phyloP scores from a whole-genome alignment of 1,140 invertebrate species.

The Anastrepha ludens region DNA sequence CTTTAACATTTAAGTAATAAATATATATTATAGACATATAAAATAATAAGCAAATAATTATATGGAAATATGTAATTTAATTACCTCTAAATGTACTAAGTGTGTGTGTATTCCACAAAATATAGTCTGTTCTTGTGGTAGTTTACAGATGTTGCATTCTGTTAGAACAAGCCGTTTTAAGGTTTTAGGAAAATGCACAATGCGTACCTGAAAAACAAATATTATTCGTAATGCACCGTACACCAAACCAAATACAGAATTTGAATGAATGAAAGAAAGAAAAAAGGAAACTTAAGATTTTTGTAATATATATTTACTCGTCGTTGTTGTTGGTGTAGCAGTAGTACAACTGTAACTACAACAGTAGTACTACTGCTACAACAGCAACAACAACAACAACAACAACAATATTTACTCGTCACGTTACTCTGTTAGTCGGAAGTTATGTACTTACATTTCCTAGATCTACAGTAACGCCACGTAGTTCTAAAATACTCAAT shows the following conservation, averaged over 20 bases:
- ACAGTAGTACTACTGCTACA: too few species aligned
- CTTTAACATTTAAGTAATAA: conserved; percentile 70
- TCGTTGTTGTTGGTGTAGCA: too few species aligned
- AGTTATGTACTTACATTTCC: conserved; percentile 69
- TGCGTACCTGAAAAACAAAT: conserved; percentile 72
- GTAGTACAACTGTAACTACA: too few species aligned
- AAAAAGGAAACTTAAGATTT: too few species aligned
- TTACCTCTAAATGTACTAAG: conserved; percentile 77
- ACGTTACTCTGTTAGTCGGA: too few species aligned
- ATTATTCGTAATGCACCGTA: neutral
- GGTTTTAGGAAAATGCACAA: conserved; percentile 77
- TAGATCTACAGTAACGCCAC: conserved; percentile 76
- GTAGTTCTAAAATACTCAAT: conserved; percentile 75
- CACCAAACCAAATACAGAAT: too few species aligned
- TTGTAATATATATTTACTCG: too few species aligned
- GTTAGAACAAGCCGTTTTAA: conserved; percentile 77
- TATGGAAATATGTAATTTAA: neutral
- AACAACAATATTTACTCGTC: too few species aligned
- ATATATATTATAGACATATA: neutral
- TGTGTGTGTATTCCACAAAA: conserved; percentile 78
- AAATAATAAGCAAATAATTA: neutral
- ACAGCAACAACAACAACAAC: too few species aligned
- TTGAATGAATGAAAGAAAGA: too few species aligned
- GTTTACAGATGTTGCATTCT: conserved; percentile 75
- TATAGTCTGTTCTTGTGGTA: conserved; percentile 75